Conservation (phyloP, 1,140 invertebrate species). For the Homarus americanus region DNA sequence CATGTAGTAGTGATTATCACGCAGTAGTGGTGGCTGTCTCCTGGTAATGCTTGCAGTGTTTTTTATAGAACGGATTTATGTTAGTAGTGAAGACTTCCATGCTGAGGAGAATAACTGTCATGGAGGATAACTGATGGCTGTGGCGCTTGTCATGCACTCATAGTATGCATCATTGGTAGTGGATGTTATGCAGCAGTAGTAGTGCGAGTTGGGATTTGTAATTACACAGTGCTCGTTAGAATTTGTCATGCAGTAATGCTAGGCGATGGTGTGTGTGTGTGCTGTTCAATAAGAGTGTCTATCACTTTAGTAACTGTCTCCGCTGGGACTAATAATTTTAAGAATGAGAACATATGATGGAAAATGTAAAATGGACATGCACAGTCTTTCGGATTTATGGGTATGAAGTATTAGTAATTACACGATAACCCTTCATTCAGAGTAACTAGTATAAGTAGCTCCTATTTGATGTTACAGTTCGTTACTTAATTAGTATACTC, state of each 20-base stretch:
- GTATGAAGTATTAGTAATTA: too few relatives aligned
- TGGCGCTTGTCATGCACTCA: background rate
- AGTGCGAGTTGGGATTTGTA: background rate
- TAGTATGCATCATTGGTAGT: background rate
- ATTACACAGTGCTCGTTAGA: too few relatives aligned
- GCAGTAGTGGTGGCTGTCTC: background rate
- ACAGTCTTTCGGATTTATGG: too few relatives aligned
- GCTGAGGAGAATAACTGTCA: background rate
- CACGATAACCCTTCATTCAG: too few relatives aligned
- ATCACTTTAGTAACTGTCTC: too few relatives aligned
- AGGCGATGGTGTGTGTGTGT: background rate
- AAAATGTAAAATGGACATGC: too few relatives aligned
- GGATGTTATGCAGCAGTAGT: background rate
- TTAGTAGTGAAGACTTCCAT: background rate
- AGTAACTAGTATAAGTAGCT: too few relatives aligned
- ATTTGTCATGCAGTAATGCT: background rate
- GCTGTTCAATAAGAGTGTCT: too few relatives aligned
- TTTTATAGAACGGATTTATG: background rate
- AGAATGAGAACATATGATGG: too few relatives aligned
- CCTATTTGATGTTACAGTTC: too few relatives aligned
- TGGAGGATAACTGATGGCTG: background rate
- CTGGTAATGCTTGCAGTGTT: background rate
- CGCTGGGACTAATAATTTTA: too few relatives aligned
- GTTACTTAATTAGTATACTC: too few relatives aligned
- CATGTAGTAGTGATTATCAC: background rate